Base-by-base conservation (phyloP, 2,888 invertebrate genomes). In the Melanchra persicariae region DNA sequence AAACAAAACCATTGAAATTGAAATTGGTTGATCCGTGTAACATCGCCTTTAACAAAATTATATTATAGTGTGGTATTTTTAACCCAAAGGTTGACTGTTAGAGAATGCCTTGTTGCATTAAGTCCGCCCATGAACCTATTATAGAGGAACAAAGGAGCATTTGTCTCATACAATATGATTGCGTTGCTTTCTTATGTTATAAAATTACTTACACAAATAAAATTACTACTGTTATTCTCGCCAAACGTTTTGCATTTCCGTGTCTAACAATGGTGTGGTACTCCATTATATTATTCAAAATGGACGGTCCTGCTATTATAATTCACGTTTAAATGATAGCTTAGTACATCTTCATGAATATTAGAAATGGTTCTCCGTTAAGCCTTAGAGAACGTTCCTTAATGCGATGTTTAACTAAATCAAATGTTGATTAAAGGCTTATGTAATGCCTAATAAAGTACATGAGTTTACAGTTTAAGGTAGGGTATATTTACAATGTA, bases 261-360 rank as follows among this genome's bases (percentile, higher is more conserved):
- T 15, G 12, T 24, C 9, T 30, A n/a, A 76, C n/a, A 67, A 57
- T 49, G 34, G n/a, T 15, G 17, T 73, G 22, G 22, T 19, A 10
- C 24, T 30, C 4, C 26, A 74, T 47, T n/a, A 37, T 54, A 70
- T 60, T 77, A 74, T 74, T 77, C 43, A 62, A 58, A 75, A 62
- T 51, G 70, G 43, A 61, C 43, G 19, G 24, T 58, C 61, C 43
- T 55, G 9, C 24, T 22, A 26, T 54, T 67, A 64, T 61, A 69
- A 74, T 66, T 68, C 59, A 60, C 15, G 43, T 64, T 40, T 57
- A 61, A 80, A 70, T 67, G 9, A 78, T 64, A 70, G 77, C 40
- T 76, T 24, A 47, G 30, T 71, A 73, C 24, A 52, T 77, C 24
- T 12, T 37, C 43, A 72, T 74, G 76, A 77, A 66, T 77, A 70